These are phyloP conservation scores for Drepana arcuata DNA, from an alignment of 1,140 invertebrate species.

Conservation along the genomic window DNA sequence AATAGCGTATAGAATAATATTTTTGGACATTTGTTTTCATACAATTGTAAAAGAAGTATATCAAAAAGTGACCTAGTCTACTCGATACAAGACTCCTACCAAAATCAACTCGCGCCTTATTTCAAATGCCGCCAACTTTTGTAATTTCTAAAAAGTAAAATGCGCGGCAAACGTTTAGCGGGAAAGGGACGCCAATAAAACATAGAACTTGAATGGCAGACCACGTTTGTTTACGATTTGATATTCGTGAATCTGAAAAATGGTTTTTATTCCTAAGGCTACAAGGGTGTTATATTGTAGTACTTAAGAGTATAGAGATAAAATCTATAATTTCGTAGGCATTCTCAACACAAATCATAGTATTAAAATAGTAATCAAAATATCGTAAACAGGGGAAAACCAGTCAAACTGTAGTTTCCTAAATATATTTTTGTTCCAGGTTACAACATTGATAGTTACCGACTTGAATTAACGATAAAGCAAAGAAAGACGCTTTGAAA, in stretches of 20 bases:
- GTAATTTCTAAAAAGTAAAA: slow-evolving; percentile 60
- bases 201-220: slow-evolving; percentile 49
- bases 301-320: slow-evolving; percentile 47
- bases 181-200: slow-evolving; percentile 69
- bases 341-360: too few relatives aligned
- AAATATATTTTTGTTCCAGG: too few relatives aligned
- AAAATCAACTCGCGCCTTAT: slow-evolving; percentile 62
- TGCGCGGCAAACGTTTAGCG: slow-evolving; percentile 62
- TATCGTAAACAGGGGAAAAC: too few relatives aligned
- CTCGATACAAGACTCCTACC: slow-evolving; percentile 47
- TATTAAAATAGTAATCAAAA: slow-evolving; percentile 9
- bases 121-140: slow-evolving; percentile 67
- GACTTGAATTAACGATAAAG: too few relatives aligned
- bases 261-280: slow-evolving; percentile 60
- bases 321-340: slow-evolving; percentile 49
- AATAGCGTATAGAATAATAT: slow-evolving; percentile 19
- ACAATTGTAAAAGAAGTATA: slow-evolving; percentile 55
- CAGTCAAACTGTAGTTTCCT: too few relatives aligned
- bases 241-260: slow-evolving; percentile 57
- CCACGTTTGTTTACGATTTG: slow-evolving; percentile 68
- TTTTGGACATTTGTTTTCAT: slow-evolving; percentile 26
- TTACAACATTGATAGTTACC: too few relatives aligned
- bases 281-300: slow-evolving; percentile 45
- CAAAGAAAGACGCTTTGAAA: too few relatives aligned
- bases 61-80: slow-evolving; percentile 59